A percentile compares a stretch with the other conserved stretches of the same genome.
phyloP scores from a whole-genome alignment of 2,113 vertebrate species.

The Mobula hypostoma region DNA sequence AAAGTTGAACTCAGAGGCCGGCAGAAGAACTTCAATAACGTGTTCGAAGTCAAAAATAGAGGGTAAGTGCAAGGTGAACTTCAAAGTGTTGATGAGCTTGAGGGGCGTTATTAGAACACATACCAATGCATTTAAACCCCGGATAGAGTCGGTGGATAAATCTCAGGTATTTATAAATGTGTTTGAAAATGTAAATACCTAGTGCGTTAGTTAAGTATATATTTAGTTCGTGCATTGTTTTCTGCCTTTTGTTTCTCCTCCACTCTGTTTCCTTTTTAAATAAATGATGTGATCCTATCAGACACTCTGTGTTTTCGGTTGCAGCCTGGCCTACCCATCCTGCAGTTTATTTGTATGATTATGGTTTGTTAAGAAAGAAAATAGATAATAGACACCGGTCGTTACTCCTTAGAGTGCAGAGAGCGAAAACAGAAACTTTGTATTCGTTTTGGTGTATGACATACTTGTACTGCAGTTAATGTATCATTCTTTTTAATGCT shows the following conservation, averaged over 20 bases:
- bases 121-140: not conserved
- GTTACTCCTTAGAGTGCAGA: not conserved
- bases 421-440: not conserved
- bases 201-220: not conserved
- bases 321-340: too few species aligned
- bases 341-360: too few species aligned
- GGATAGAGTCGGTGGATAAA: not conserved
- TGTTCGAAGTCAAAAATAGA: slow-evolving; percentile 25
- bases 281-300: not conserved
- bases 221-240: not conserved
- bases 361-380: not conserved
- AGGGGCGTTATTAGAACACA: not conserved
- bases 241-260: not conserved
- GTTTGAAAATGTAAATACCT: not conserved
- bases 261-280: not conserved
- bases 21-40: slow-evolving; percentile 25
- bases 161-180: not conserved
- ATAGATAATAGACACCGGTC: not conserved
- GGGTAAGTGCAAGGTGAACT: slow-evolving; percentile 19
- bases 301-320: not conserved
- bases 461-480: not conserved
- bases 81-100: not conserved
- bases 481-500: not conserved
- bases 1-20: not conserved
- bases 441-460: not conserved